Conservation (phyloP, 2,113 vertebrate genomes). For the Aldabrachelys gigantea region DNA sequence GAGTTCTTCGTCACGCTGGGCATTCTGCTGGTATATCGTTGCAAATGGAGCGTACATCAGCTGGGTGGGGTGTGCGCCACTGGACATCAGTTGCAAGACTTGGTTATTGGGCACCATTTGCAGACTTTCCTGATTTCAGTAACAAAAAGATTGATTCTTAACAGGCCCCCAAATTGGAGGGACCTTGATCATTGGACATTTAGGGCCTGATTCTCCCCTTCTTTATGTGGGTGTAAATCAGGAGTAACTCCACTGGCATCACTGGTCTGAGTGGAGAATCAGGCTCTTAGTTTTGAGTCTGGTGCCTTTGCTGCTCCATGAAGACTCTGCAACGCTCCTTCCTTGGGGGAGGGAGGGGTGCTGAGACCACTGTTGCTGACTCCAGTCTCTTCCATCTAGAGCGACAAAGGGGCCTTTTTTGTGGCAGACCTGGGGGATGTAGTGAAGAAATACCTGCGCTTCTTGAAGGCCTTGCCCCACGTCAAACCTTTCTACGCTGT, state of each 20-base stretch:
- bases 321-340: not conserved
- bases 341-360: accelerated
- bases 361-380: accelerated
- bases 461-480: slow-evolving; percentile 80
- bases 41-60: not conserved
- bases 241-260: not conserved
- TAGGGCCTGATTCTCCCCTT: not conserved
- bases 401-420: slow-evolving; percentile 73
- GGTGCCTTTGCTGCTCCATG: not conserved
- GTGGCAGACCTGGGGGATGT: slow-evolving; percentile 82
- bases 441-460: slow-evolving; percentile 78
- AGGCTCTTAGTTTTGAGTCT: not conserved
- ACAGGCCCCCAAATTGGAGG: not conserved
- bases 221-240: not conserved
- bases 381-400: slow-evolving; percentile 52
- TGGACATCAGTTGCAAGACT: not conserved
- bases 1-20: not conserved
- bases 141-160: not conserved
- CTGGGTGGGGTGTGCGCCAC: not conserved
- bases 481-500: slow-evolving; percentile 80
- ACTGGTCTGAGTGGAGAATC: not conserved
- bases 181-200: not conserved
- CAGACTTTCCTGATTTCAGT: not conserved
- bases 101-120: not conserved
- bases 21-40: not conserved